Percentiles rank a stretch among this genome's conserved stretches.
Conservation (phyloP, 2,797 vertebrate species). For the Toxotes lorentzi region DNA sequence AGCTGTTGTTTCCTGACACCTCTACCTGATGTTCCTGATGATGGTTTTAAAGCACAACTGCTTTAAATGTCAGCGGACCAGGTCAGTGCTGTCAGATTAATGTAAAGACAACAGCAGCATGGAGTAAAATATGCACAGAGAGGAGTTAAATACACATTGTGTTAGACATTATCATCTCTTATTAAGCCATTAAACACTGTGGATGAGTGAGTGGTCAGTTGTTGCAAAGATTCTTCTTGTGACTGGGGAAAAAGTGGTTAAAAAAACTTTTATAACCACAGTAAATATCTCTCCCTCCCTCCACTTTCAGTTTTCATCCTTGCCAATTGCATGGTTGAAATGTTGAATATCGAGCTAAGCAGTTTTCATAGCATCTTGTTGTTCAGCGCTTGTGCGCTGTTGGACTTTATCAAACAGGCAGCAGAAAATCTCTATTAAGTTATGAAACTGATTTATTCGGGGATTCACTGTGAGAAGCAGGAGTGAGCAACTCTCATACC, state of each 20-base stretch:
- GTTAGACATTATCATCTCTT: not conserved
- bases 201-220: not conserved
- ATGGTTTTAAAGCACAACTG: not conserved
- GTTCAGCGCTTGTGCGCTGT: not conserved
- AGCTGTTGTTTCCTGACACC: not conserved
- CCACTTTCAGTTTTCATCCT: not conserved
- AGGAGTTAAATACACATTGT: not conserved
- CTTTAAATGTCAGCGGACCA: not conserved
- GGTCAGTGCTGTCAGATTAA: not conserved
- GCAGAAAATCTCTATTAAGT: not conserved
- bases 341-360: not conserved
- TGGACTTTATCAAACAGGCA: not conserved
- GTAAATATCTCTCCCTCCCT: not conserved
- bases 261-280: not conserved
- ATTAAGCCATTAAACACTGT: not conserved
- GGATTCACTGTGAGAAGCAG: not conserved
- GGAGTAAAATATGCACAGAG: constrained; percentile 5
- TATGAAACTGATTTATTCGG: not conserved
- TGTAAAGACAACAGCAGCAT: not conserved
- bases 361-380: constrained; percentile 4
- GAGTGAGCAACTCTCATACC: not conserved
- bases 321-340: no score
- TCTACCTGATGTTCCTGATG: not conserved
- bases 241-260: not conserved
- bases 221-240: not conserved